phyloP scores from a whole-genome alignment of 2,797 vertebrate genomes.

The Melanotaenia parkinsoni region DNA sequence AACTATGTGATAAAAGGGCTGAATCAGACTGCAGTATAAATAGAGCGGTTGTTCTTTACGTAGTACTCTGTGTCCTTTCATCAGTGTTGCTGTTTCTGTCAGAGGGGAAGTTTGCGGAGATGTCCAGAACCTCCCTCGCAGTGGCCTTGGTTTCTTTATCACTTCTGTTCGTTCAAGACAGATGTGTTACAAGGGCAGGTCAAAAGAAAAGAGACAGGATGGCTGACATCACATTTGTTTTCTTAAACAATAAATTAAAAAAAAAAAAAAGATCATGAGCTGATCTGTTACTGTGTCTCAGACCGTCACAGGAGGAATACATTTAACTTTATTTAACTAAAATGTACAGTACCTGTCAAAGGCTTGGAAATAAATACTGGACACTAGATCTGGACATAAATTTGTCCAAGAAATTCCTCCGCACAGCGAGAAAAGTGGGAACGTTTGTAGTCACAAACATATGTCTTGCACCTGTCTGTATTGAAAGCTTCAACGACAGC shows the following conservation, averaged over 20 bases:
- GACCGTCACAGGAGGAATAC: background rate
- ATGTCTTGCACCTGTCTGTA: background rate
- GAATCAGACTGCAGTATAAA: constrained; percentile 43
- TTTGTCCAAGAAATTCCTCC: constrained; percentile 1
- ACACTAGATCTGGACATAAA: background rate
- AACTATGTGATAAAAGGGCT: constrained; percentile 41
- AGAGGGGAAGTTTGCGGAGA: constrained; percentile 44
- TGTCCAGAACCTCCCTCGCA: constrained; percentile 46
- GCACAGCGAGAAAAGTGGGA: background rate
- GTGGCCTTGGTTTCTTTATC: constrained; percentile 43
- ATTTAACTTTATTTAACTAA: background rate
- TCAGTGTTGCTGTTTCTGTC: constrained; percentile 43
- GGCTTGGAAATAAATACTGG: background rate
- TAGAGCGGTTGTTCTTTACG: constrained; percentile 49
- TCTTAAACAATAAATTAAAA: background rate
- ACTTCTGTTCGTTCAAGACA: constrained; percentile 31
- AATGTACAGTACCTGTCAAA: background rate
- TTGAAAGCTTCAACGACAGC: background rate
- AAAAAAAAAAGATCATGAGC: background rate
- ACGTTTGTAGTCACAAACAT: background rate
- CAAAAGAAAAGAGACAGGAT: background rate
- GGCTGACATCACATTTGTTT: background rate
- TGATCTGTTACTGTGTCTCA: background rate
- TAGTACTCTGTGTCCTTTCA: constrained; percentile 44
- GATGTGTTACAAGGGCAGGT: constrained; percentile 13